phyloP scores from a whole-genome alignment of 2,888 invertebrate species.

The Aleiodes testaceus region DNA sequence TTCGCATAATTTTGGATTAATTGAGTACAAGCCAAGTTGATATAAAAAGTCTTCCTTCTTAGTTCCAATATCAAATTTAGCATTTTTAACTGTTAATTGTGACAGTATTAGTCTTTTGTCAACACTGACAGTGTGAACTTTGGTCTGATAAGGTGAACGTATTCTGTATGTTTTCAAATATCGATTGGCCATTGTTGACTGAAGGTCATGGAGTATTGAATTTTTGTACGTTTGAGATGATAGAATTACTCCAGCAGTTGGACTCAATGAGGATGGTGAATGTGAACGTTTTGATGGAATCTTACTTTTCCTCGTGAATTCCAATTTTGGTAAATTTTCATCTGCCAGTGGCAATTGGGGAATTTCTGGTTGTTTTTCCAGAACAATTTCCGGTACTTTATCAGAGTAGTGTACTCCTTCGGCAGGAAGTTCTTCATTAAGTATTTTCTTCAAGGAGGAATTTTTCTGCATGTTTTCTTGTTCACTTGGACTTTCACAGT shows the following conservation, averaged over 20 bases:
- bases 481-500: background rate
- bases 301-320: slow-evolving; percentile 6
- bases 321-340: background rate
- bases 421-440: background rate
- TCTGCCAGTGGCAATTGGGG: background rate
- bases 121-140: slow-evolving; percentile 36
- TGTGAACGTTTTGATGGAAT: slow-evolving; percentile 3
- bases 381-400: background rate
- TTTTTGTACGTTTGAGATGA: background rate
- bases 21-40: slow-evolving; percentile 34
- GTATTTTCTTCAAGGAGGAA: background rate
- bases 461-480: background rate
- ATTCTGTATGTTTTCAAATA: slow-evolving; percentile 25
- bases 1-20: slow-evolving; percentile 16
- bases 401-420: background rate
- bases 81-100: slow-evolving; percentile 31
- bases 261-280: slow-evolving; percentile 5
- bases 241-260: background rate
- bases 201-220: slow-evolving; percentile 2
- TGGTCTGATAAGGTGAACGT: slow-evolving; percentile 30
- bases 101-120: slow-evolving; percentile 39
- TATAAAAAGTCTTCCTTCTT: slow-evolving; percentile 38
- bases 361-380: background rate
- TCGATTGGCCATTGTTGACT: slow-evolving; percentile 13
- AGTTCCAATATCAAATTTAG: background rate